A percentile compares a stretch with the other conserved stretches of the same genome.
These are phyloP conservation scores for Sminthurides aquaticus DNA, from an alignment of 2,888 invertebrate species.

Conservation along the genomic window DNA sequence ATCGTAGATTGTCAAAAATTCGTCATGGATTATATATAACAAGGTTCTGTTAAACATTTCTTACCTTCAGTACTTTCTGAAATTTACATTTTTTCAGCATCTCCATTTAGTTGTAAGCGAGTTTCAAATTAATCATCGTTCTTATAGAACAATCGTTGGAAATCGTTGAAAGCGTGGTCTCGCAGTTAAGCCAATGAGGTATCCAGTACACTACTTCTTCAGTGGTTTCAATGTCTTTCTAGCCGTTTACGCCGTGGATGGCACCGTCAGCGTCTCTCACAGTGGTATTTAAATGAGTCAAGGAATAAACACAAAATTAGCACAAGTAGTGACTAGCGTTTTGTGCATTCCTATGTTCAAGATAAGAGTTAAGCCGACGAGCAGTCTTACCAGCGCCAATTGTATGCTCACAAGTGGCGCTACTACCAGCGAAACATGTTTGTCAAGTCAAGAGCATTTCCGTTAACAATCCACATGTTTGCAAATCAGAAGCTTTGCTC, in stretches of 20 bases:
- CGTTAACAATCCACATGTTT: background rate
- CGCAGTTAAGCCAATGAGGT: slow-evolving; percentile 47
- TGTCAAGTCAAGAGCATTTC: slow-evolving; percentile 47
- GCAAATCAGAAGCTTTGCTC: background rate
- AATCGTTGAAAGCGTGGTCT: slow-evolving; percentile 49
- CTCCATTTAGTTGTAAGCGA: background rate
- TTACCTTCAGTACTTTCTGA: background rate
- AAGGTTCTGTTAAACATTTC: slow-evolving; percentile 47
- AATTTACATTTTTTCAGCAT: background rate
- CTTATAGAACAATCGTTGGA: slow-evolving; percentile 42
- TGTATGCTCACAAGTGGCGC: slow-evolving; percentile 45
- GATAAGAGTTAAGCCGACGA: slow-evolving; percentile 45
- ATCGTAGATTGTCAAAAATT: slow-evolving; percentile 54
- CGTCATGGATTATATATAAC: slow-evolving; percentile 55
- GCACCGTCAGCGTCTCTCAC: slow-evolving; percentile 47
- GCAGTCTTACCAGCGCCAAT: slow-evolving; percentile 45
- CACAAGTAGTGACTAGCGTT: slow-evolving; percentile 46
- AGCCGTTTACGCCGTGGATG: slow-evolving; percentile 52
- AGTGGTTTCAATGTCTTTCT: slow-evolving; percentile 55
- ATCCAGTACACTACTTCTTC: slow-evolving; percentile 51
- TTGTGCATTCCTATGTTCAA: slow-evolving; percentile 46
- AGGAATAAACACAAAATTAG: slow-evolving; percentile 50
- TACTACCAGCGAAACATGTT: slow-evolving; percentile 49
- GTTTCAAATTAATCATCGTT: no score
- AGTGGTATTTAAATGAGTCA: slow-evolving; percentile 50